Evolutionary conservation across 2,113 vertebrate genomes (phyloP).

Genomic region (Lontra canadensis): DNA sequence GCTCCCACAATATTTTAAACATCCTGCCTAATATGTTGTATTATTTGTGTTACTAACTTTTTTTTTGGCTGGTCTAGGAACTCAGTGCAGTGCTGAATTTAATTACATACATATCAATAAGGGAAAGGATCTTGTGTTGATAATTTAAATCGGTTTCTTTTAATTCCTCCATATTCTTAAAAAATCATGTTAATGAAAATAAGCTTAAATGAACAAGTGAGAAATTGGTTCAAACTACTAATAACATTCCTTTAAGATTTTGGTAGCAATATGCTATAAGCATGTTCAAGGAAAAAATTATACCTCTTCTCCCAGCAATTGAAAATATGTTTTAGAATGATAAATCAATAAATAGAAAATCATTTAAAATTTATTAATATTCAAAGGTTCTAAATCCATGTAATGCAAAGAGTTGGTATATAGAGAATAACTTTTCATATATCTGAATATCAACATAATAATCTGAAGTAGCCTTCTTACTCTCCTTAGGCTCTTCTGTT

Average conservation of each 20-base stretch:
- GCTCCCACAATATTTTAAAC: not conserved
- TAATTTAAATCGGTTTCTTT: not conserved
- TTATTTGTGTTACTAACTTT: not conserved
- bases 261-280: not conserved
- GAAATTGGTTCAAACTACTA: not conserved
- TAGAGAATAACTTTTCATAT: not conserved
- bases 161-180: not conserved
- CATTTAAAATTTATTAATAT: not conserved
- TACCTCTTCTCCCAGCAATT: not conserved
- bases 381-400: not conserved
- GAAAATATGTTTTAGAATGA: not conserved
- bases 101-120: not conserved
- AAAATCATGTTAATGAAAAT: not conserved
- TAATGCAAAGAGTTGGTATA: not conserved
- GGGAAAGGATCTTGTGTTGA: not conserved
- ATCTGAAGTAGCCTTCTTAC: not conserved
- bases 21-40: not conserved
- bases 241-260: not conserved
- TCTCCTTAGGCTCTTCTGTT: not conserved
- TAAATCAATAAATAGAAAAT: not conserved
- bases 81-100: not conserved
- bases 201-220: not conserved
- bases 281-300: not conserved
- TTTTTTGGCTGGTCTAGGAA: not conserved
- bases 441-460: not conserved